phyloP scores from a whole-genome alignment of 2,797 vertebrate genomes.

The Coracias cyanogaster region DNA sequence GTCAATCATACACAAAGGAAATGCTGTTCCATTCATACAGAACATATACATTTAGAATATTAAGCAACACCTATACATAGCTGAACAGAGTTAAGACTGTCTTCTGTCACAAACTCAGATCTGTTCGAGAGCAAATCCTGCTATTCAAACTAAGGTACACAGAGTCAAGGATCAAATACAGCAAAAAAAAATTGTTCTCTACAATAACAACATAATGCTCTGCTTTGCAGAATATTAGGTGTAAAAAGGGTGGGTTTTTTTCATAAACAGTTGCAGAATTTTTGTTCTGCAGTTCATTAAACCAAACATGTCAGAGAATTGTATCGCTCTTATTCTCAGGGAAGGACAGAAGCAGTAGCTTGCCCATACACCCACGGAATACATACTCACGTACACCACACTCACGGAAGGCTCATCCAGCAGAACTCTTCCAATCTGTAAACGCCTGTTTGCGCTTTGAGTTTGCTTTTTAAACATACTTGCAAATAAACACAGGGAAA shows the following conservation, averaged over 20 bases:
- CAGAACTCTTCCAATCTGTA: not conserved
- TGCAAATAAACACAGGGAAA: not conserved
- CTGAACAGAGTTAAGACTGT: not conserved
- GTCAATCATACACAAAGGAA: not conserved
- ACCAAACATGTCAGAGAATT: not conserved
- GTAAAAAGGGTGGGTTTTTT: not conserved
- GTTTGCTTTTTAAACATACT: not conserved
- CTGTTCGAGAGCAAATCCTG: not conserved
- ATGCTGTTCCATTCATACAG: not conserved
- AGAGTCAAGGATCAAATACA: not conserved
- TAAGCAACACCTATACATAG: not conserved
- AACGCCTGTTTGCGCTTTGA: not conserved
- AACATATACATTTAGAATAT: not conserved
- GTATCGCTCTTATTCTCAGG: not conserved
- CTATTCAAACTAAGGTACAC: not conserved
- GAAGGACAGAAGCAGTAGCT: not conserved
- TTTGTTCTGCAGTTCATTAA: not conserved
- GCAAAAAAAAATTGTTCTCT: not conserved
- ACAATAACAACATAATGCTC: not conserved
- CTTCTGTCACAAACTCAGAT: not conserved
- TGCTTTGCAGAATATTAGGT: not conserved
- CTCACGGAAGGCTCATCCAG: not conserved
- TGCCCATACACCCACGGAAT: not conserved
- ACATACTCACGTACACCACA: too few species aligned
- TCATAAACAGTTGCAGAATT: not conserved